A percentile compares a stretch with the other conserved stretches of the same genome.
Evolutionary conservation across 2,888 invertebrate species (phyloP).

Genomic region (Ennomos fuscantarius): DNA sequence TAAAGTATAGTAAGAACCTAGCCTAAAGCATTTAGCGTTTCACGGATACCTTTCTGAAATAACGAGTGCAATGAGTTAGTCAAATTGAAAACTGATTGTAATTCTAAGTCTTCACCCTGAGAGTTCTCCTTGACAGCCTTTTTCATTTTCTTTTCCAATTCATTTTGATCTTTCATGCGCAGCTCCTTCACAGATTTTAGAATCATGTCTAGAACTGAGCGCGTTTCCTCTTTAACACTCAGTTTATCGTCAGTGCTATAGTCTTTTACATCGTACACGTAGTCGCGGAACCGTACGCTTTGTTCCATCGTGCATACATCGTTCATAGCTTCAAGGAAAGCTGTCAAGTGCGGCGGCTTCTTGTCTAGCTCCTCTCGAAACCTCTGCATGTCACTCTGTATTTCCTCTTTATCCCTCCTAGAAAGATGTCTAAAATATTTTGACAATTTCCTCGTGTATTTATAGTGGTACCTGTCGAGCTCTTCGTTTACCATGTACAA

Average conservation of each 20-base stretch:
- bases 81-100: too few relatives aligned
- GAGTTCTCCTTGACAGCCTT: slow-evolving; percentile 53
- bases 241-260: slow-evolving; percentile 40
- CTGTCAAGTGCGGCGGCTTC: slow-evolving; percentile 35
- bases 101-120: neutral
- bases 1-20: too few relatives aligned
- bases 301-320: slow-evolving; percentile 54
- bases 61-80: too few relatives aligned
- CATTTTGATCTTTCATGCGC: slow-evolving; percentile 34
- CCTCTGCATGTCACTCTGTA: slow-evolving; percentile 45
- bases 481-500: slow-evolving; percentile 47
- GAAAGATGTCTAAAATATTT: slow-evolving; percentile 49
- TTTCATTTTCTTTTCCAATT: slow-evolving; percentile 46
- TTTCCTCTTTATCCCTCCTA: slow-evolving; percentile 46
- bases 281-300: slow-evolving; percentile 55
- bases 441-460: slow-evolving; percentile 46
- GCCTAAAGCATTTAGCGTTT: too few relatives aligned
- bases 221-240: slow-evolving; percentile 40
- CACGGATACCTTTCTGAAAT: too few relatives aligned
- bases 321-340: slow-evolving; percentile 60
- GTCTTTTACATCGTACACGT: slow-evolving; percentile 47
- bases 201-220: slow-evolving; percentile 45
- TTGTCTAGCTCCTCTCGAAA: slow-evolving; percentile 46
- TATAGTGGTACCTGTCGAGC: slow-evolving; percentile 45
- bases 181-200: slow-evolving; percentile 39